Evolutionary conservation across 1,140 invertebrate species (phyloP).

Genomic region (Macrostomum lignano): DNA sequence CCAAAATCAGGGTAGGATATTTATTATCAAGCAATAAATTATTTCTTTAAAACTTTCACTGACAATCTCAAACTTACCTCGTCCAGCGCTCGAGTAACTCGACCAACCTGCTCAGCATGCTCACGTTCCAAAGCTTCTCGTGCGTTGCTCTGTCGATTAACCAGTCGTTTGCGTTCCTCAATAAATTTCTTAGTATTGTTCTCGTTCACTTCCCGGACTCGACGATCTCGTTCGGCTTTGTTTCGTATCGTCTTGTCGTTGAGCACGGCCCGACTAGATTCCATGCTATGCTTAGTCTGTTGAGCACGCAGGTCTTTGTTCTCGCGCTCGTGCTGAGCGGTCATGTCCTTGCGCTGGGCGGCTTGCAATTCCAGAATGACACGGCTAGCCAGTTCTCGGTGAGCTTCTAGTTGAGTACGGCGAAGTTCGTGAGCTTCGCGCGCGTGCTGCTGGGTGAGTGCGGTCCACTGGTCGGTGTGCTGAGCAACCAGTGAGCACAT

Average conservation of each 20-base stretch:
- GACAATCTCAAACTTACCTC: too few species aligned
- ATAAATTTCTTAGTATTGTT: slow-evolving; percentile 97
- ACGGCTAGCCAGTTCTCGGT: too few species aligned
- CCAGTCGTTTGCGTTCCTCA: slow-evolving; percentile 85
- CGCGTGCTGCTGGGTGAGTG: slow-evolving; percentile 56
- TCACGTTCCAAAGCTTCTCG: too few species aligned
- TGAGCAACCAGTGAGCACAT: slow-evolving; percentile 40
- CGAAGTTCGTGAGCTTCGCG: slow-evolving; percentile 50
- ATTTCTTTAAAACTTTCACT: too few species aligned
- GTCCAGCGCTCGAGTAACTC: too few species aligned
- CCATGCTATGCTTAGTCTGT: slow-evolving; percentile 80
- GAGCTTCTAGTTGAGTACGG: slow-evolving; percentile 55
- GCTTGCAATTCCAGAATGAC: slow-evolving; percentile 49
- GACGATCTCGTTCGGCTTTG: slow-evolving; percentile 68
- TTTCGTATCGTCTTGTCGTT: slow-evolving; percentile 86
- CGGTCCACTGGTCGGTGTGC: slow-evolving; percentile 73
- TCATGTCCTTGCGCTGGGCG: slow-evolving; percentile 59
- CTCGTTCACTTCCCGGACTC: slow-evolving; percentile 66
- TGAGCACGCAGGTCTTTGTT: slow-evolving; percentile 76
- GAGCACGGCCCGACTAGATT: slow-evolving; percentile 70
- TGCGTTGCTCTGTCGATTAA: too few species aligned
- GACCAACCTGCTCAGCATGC: too few species aligned
- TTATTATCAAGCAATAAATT: too few species aligned
- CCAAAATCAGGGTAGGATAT: too few species aligned
- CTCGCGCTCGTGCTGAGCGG: slow-evolving; percentile 61